Conservation (phyloP, 2,797 vertebrate genomes). For the Cirrhinus mrigala region DNA sequence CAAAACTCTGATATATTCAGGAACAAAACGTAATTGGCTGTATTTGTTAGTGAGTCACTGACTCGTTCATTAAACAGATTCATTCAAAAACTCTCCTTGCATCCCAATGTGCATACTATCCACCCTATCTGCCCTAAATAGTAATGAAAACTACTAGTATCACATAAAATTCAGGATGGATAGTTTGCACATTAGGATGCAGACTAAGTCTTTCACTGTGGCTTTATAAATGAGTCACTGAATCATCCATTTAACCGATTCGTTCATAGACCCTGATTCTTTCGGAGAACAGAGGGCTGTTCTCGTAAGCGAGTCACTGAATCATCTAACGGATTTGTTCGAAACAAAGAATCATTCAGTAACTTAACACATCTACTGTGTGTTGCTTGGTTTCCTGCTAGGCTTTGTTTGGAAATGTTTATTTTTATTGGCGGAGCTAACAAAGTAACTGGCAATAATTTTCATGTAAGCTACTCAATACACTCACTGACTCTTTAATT, state of each 20-base stretch:
- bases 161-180: too few species aligned
- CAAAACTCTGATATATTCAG: background rate
- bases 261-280: background rate
- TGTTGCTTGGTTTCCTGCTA: background rate
- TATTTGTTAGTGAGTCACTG: background rate
- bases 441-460: background rate
- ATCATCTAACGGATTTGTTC: too few species aligned
- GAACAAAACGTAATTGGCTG: background rate
- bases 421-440: background rate
- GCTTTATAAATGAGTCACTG: background rate
- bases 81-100: background rate
- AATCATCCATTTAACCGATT: background rate
- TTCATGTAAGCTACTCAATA: background rate
- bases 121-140: too few species aligned
- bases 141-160: too few species aligned
- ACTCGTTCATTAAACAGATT: background rate
- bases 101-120: too few species aligned
- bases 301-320: too few species aligned
- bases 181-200: too few species aligned
- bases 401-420: background rate
- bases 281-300: too few species aligned
- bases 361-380: background rate
- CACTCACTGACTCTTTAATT: too few species aligned
- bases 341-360: background rate
- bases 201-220: too few species aligned